Evolutionary conservation across 2,113 vertebrate genomes (phyloP), one percentile per base, ranked within the genome.

Genomic region (Labrus mixtus): DNA sequence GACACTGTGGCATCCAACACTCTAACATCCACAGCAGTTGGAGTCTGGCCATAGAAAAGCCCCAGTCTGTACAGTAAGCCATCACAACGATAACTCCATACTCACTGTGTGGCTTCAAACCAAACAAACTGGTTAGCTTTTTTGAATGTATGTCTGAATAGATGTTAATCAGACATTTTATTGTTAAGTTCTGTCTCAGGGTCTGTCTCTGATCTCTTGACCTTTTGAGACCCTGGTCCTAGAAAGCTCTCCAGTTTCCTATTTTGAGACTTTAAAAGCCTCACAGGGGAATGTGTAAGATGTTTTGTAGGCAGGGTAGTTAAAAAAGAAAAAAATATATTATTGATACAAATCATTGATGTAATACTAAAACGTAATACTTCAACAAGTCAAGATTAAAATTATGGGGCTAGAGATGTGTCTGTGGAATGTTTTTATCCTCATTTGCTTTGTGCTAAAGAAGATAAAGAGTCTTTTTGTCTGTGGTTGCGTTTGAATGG

Each of bases 391-490:
- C 4, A 54, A 54, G 15, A 46, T 29, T 15, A 43, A 50, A 50
- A 33, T 10, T 55, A 17, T 29, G 62, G 10, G 1, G 20, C 13
- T 9, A 48, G 50, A 16, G 23, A 15, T 23, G 22, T 43, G 55
- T 41, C 10, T 4, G 10, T 39, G 41, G 41, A 56, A 76, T 78
- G 10, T 33, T 50, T 43, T 59, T 36, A 23, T 41, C 29, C 13
- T 73, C 10, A 19, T 77, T 33, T 46, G 15, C 39, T 79, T 51
- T 45, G 33, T 78, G 55, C 17, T 13, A 45, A 22, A 22, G 58
- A 23, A 10, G 48, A 85, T 41, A 76, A 69, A 61, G 25, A 72
- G 43, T 7, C 43, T 54, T 29, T 83, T 22, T 83, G 73, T 81
- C 59, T 62, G 57, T 37, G 66, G 20, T 9, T 25, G 54, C 25